A percentile compares a stretch with the other conserved stretches of the same genome.
Conservation (phyloP, 2,113 vertebrate species). For the Ochotona curzoniae region DNA sequence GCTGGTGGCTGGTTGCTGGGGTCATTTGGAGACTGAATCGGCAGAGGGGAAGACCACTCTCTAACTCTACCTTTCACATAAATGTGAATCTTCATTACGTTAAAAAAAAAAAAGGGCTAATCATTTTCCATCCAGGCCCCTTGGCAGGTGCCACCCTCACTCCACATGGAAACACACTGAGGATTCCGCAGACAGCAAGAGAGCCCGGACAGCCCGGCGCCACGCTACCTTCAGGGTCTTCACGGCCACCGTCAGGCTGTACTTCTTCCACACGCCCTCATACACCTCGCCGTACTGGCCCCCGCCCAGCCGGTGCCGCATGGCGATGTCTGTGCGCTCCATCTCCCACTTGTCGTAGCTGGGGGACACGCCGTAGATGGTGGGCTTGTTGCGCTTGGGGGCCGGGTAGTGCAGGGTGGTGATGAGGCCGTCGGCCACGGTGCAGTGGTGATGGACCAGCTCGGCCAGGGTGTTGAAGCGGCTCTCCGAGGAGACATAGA, state of each 20-base stretch:
- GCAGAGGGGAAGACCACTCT: no score
- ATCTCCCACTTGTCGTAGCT: slow-evolving; percentile 99
- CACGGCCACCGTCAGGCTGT: slow-evolving; percentile 97
- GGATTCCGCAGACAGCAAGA: no score
- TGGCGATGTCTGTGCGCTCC: slow-evolving; percentile 98
- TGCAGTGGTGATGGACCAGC: slow-evolving; percentile 98
- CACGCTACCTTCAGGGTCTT: slow-evolving; percentile 95
- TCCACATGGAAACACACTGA: no score
- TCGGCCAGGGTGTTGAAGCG: slow-evolving; percentile 98
- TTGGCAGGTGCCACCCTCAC: no score
- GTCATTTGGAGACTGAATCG: no score
- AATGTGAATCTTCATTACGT: no score
- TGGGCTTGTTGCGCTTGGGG: slow-evolving; percentile 99
- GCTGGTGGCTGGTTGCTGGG: no score
- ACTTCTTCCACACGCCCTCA: slow-evolving; percentile 99
- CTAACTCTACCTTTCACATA: no score
- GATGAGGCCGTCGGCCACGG: slow-evolving; percentile 97
- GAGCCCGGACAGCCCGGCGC: fast-evolving
- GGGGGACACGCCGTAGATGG: slow-evolving; percentile 97
- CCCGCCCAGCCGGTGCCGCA: slow-evolving; percentile 99
- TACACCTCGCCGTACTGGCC: slow-evolving; percentile 99
- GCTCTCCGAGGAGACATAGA: slow-evolving; percentile 99
- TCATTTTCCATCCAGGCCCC: no score
- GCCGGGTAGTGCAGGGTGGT: slow-evolving; percentile 98
- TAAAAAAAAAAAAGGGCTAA: no score